A percentile compares a stretch with the other conserved stretches of the same genome.
These are phyloP conservation scores for Drosophila sp. DNA, from an alignment of 1,140 invertebrate species.

Conservation along the genomic window DNA sequence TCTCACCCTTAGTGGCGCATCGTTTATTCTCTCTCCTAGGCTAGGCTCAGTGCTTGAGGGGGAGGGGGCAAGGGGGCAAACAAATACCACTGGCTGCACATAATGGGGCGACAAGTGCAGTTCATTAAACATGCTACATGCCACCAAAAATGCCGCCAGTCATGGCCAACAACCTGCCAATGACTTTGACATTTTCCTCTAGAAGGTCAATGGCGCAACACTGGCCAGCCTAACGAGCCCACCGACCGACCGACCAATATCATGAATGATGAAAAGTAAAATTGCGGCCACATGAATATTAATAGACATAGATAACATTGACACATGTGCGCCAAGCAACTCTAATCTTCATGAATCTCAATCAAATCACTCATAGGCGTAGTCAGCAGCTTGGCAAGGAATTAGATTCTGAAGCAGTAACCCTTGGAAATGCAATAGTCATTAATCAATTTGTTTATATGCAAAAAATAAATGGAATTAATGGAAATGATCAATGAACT, in stretches of 20 bases:
- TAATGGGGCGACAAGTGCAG: slow-evolving; percentile 39
- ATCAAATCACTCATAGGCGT: neutral
- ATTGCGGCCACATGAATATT: slow-evolving; percentile 62
- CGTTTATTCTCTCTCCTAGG: slow-evolving; percentile 3
- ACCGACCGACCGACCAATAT: neutral
- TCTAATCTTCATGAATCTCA: neutral
- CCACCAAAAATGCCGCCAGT: slow-evolving; percentile 26
- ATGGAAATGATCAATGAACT: too few species aligned
- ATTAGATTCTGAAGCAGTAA: too few species aligned
- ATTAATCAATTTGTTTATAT: too few species aligned
- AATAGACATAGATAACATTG: slow-evolving; percentile 25
- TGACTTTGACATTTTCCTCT: slow-evolving; percentile 48
- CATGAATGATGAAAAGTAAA: slow-evolving; percentile 39
- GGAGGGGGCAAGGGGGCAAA: neutral
- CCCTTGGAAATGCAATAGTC: too few species aligned
- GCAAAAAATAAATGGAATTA: too few species aligned
- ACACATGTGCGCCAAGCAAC: neutral
- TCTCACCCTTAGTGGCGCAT: neutral
- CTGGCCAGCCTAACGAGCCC: neutral
- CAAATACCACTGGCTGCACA: slow-evolving; percentile 24
- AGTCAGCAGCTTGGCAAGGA: neutral
- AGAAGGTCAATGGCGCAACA: slow-evolving; percentile 23
- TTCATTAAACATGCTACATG: slow-evolving; percentile 55
- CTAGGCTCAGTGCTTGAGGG: neutral
- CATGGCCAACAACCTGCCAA: slow-evolving; percentile 23